phyloP scores from a whole-genome alignment of 2,888 invertebrate genomes.

The Nemotelus pantherinus region DNA sequence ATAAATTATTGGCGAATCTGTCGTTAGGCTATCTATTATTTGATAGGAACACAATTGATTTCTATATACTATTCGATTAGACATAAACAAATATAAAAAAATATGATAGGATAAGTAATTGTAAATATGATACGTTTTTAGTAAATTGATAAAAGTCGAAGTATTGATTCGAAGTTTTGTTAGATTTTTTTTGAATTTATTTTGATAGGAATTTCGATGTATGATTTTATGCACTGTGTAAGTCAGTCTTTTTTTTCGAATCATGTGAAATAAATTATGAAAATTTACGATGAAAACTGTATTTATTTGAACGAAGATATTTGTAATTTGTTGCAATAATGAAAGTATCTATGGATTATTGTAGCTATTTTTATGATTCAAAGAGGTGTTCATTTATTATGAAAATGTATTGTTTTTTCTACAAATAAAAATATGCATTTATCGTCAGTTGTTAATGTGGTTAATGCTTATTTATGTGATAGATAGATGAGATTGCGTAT shows the following conservation, averaged over 20 bases:
- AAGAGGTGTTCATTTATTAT: slow-evolving; percentile 23
- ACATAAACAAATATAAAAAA: neutral
- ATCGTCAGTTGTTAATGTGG: neutral
- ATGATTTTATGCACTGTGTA: no score
- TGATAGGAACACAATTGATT: no score
- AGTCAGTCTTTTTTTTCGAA: no score
- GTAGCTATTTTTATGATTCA: slow-evolving; percentile 6
- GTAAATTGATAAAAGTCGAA: no score
- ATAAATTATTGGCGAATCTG: neutral
- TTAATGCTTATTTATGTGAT: neutral
- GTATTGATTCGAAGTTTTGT: no score
- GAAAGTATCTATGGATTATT: neutral
- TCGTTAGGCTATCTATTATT: neutral
- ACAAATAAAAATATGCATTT: slow-evolving; percentile 25
- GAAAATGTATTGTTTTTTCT: slow-evolving; percentile 18
- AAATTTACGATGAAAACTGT: no score
- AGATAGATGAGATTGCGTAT: no score
- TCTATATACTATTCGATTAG: no score
- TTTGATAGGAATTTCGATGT: no score
- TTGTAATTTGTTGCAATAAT: slow-evolving; percentile 9
- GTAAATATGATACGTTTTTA: neutral
- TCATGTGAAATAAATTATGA: neutral
- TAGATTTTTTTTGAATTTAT: no score
- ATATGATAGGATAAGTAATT: neutral
- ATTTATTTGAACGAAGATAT: no score